phyloP scores from a whole-genome alignment of 2,113 vertebrate genomes.

The Chinchilla lanigera region DNA sequence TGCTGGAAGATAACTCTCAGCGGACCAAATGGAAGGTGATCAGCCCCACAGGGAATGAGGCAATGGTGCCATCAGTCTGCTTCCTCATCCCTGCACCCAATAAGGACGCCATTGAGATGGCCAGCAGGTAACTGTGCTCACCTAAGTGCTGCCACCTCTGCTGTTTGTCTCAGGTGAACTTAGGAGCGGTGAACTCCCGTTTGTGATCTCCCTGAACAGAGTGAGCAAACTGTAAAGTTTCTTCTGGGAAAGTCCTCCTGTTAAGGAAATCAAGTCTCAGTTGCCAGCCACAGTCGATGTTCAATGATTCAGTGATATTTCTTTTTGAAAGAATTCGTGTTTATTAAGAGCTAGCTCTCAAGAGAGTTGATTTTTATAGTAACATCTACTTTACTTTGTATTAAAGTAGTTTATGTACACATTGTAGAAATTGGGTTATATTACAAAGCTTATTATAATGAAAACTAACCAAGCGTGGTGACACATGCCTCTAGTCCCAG shows the following conservation, averaged over 20 bases:
- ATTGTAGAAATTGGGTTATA: slow-evolving; percentile 34
- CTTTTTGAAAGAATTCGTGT: slow-evolving; percentile 43
- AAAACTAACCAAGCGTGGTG: neutral
- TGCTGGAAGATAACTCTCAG: slow-evolving; percentile 97
- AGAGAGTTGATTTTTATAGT: slow-evolving; percentile 25
- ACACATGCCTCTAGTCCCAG: neutral
- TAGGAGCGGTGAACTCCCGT: neutral
- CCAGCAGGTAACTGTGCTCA: slow-evolving; percentile 90
- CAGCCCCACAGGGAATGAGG: slow-evolving; percentile 97
- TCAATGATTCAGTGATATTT: slow-evolving; percentile 44
- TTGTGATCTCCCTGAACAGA: slow-evolving; percentile 5
- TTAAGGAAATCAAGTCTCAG: neutral
- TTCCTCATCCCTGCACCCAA: slow-evolving; percentile 96
- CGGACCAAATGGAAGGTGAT: slow-evolving; percentile 99
- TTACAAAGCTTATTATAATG: neutral
- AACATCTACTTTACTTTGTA: slow-evolving; percentile 16
- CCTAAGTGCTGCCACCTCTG: neutral
- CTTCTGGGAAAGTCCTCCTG: neutral
- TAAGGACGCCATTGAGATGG: slow-evolving; percentile 94
- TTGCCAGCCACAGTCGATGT: slow-evolving; percentile 29
- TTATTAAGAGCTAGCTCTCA: slow-evolving; percentile 41
- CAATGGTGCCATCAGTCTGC: slow-evolving; percentile 98
- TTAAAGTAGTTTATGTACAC: neutral
- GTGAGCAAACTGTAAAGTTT: neutral
- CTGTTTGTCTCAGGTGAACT: neutral